Evolutionary conservation across 2,888 invertebrate species (phyloP), one percentile per base, ranked within the genome.

Genomic region (Sphaeridia pumilis): DNA sequence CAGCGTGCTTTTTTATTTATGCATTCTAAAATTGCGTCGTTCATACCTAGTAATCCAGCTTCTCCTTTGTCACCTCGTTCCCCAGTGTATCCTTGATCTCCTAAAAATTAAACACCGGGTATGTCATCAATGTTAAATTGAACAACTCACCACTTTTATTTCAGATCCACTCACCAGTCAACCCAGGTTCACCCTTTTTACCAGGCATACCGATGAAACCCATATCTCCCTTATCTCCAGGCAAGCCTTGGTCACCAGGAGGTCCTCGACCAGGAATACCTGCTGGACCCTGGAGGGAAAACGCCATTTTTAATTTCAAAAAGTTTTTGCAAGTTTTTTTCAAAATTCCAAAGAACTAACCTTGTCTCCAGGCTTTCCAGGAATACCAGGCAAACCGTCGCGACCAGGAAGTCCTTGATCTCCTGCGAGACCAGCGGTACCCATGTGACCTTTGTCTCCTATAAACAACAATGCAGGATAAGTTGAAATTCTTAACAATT

Each of bases 41-140:
- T n/a, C n/a, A n/a, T n/a, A n/a, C n/a, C n/a, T n/a, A n/a, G n/a
- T n/a, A n/a, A n/a, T n/a, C n/a, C n/a, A n/a, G n/a, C n/a, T n/a
- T n/a, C n/a, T n/a, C n/a, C 87, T 4, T 74, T 72, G 57, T 86
- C 84, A 48, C 84, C 86, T 69, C 82, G 83, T 7, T 66, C 61
- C 14, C 85, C 85, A 2, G 80, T 74, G 2, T 78, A 68, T 36
- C 85, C 85, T 44, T 75, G 72, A 78, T 79, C n/a, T 87, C 88
- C 52, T 80, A n/a, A n/a, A n/a, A n/a, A n/a, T n/a, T n/a, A n/a
- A n/a, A n/a, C n/a, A n/a, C n/a, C n/a, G n/a, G n/a, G n/a, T n/a
- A n/a, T n/a, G n/a, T n/a, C n/a, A n/a, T n/a, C n/a, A n/a, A n/a
- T n/a, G n/a, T n/a, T n/a, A n/a, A n/a, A n/a, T n/a, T n/a, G n/a